Percentiles rank a stretch among this genome's conserved stretches.
Conservation (phyloP, 2,797 vertebrate genomes). For the Rousettus madagascariensis region DNA sequence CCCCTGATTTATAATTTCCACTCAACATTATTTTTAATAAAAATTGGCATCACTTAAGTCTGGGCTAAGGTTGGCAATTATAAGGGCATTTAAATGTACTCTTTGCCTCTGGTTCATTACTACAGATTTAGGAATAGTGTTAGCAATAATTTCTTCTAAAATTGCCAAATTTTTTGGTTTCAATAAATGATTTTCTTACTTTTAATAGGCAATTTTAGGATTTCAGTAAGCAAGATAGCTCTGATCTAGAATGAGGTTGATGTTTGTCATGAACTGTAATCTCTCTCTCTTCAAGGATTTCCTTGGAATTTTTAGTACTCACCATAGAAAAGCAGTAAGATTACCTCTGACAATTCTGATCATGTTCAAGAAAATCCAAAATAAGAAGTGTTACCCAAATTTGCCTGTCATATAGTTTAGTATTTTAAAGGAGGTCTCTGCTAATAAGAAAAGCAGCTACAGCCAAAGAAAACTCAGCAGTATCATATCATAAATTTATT, state of each 20-base stretch:
- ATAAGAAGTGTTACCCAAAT: constrained; percentile 7
- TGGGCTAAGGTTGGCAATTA: neutral
- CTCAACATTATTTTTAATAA: neutral
- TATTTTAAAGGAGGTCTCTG: constrained; percentile 41
- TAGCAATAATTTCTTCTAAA: constrained; percentile 41
- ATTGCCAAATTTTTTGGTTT: neutral
- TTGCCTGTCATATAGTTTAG: constrained; percentile 36
- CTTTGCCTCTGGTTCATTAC: constrained; percentile 11
- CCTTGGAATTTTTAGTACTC: constrained; percentile 7
- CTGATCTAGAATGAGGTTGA: constrained; percentile 9
- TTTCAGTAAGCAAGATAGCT: constrained; percentile 14
- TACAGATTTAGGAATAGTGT: neutral
- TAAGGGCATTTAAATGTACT: neutral
- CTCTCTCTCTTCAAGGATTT: neutral
- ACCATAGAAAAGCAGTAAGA: constrained; percentile 37
- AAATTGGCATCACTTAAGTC: neutral
- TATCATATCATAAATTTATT: constrained; percentile 16
- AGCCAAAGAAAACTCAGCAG: constrained; percentile 43
- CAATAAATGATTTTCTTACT: constrained; percentile 33
- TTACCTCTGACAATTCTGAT: constrained; percentile 58
- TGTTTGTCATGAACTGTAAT: constrained; percentile 13
- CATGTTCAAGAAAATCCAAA: constrained; percentile 36
- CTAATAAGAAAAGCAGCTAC: constrained; percentile 27
- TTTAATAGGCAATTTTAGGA: neutral
- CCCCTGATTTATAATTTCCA: neutral